These are phyloP conservation scores for Ianthella basta DNA, from an alignment of 37 sponge, comb jelly and placozoan genomes.

Conservation along the genomic window DNA sequence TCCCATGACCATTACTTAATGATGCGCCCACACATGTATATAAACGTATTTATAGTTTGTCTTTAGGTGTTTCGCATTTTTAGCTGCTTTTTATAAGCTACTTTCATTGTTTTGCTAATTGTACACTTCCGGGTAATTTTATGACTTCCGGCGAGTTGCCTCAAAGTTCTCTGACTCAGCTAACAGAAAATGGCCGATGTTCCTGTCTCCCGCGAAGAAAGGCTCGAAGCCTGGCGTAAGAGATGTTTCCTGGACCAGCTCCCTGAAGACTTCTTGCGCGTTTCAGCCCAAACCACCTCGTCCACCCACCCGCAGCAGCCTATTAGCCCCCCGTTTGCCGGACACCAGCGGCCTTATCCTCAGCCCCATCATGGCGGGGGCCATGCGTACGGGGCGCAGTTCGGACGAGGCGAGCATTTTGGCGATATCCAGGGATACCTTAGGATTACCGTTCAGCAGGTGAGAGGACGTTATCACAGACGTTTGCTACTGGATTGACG, in stretches of 20 bases:
- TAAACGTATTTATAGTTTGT: too few species aligned
- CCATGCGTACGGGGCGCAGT: neutral
- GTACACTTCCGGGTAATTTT: too few species aligned
- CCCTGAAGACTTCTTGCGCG: slow-evolving; percentile 82
- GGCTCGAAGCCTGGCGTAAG: slow-evolving; percentile 42
- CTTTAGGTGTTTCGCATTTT: too few species aligned
- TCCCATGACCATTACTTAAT: too few species aligned
- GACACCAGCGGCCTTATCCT: neutral
- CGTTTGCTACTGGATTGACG: too few species aligned
- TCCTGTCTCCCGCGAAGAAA: neutral
- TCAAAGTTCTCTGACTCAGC: too few species aligned
- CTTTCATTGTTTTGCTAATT: too few species aligned
- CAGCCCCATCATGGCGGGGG: neutral
- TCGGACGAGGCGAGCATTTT: neutral
- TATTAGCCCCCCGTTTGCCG: neutral
- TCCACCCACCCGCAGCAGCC: slow-evolving; percentile 22
- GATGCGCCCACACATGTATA: too few species aligned
- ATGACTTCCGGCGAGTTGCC: too few species aligned
- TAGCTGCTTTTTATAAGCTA: too few species aligned
- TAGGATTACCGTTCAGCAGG: slow-evolving; percentile 36
- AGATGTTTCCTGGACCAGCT: slow-evolving; percentile 74
- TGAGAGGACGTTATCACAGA: neutral
- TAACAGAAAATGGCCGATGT: neutral
- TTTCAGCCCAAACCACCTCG: neutral
- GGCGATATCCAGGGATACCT: slow-evolving; percentile 21